These are phyloP conservation scores for Kryphioiulus occultus DNA, from an alignment of 2,888 invertebrate genomes.

Conservation along the genomic window DNA sequence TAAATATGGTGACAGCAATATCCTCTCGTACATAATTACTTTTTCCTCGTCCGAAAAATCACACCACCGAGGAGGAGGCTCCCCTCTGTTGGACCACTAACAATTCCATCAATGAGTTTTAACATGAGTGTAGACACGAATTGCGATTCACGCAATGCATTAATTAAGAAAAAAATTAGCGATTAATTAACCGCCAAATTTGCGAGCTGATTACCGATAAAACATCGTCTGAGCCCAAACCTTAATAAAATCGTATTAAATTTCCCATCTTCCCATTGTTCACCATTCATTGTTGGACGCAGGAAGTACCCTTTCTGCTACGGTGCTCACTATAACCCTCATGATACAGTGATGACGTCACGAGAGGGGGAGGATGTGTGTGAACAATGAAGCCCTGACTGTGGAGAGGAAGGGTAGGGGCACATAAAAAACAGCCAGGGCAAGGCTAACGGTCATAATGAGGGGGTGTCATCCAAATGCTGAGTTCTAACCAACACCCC, in stretches of 20 bases:
- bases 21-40: not conserved
- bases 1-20: constrained; percentile 45
- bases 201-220: not conserved
- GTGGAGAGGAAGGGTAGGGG: constrained; percentile 22
- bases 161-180: not conserved
- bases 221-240: not conserved
- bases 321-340: constrained; percentile 30
- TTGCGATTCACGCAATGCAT: not conserved
- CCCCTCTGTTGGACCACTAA: constrained; percentile 20
- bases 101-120: not conserved
- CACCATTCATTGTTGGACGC: constrained; percentile 25
- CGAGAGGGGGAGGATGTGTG: not conserved
- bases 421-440: not conserved
- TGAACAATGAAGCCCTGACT: not conserved
- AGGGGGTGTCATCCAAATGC: not conserved
- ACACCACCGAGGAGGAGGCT: not conserved
- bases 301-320: constrained; percentile 42
- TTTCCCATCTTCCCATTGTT: constrained; percentile 41
- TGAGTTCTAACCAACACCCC: not conserved
- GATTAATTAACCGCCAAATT: constrained; percentile 6
- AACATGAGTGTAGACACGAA: not conserved
- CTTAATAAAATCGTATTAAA: not conserved
- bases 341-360: not conserved
- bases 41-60: not conserved
- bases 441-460: not conserved